A percentile compares a stretch with the other conserved stretches of the same genome.
phyloP scores from a whole-genome alignment of 2,888 invertebrate species.

The Drosophila kambysellisi region DNA sequence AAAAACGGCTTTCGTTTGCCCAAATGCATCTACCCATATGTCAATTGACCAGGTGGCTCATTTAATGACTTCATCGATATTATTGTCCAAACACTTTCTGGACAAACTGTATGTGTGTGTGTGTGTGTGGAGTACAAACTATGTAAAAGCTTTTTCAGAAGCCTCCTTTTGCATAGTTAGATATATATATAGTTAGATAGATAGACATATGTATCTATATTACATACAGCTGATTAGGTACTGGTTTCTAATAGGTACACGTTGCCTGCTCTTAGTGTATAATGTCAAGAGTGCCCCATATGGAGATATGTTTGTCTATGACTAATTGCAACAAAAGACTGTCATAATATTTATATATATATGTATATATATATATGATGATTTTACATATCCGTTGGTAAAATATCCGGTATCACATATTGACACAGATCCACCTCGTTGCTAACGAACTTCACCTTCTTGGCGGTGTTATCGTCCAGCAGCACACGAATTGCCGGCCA shows the following conservation, averaged over 20 bases:
- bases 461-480: constrained; percentile 91
- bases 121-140: constrained; percentile 48
- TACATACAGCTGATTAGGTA: constrained; percentile 65
- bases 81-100: too few relatives aligned
- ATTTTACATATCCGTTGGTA: constrained; percentile 88
- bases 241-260: constrained; percentile 68
- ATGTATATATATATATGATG: neutral
- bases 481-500: constrained; percentile 92
- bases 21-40: too few relatives aligned
- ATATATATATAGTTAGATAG: neutral
- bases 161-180: constrained; percentile 21
- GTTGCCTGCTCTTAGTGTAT: constrained; percentile 36
- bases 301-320: constrained; percentile 65
- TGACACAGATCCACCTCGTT: constrained; percentile 90
- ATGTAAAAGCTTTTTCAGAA: constrained; percentile 47
- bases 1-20: too few relatives aligned
- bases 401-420: constrained; percentile 91
- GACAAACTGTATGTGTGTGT: neutral
- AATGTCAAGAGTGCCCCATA: constrained; percentile 52
- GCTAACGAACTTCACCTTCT: constrained; percentile 90
- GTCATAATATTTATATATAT: neutral
- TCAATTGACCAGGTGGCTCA: too few relatives aligned
- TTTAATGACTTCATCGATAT: too few relatives aligned
- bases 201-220: neutral
- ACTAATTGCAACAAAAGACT: constrained; percentile 45